phyloP scores from a whole-genome alignment of 2,113 vertebrate species.

The Mirounga angustirostris region DNA sequence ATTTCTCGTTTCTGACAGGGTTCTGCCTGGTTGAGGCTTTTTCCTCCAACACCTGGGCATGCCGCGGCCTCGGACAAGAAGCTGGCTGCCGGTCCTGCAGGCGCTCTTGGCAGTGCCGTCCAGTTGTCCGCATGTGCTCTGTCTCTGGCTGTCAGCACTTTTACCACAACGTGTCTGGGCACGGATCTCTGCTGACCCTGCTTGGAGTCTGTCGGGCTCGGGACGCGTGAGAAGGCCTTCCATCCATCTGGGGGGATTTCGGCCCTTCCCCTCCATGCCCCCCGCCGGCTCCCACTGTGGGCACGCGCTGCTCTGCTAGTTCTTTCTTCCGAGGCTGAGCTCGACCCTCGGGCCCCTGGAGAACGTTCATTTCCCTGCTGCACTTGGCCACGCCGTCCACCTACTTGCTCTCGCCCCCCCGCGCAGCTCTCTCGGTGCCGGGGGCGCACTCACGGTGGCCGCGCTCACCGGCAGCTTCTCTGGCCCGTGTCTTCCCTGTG shows the following conservation, averaged over 20 bases:
- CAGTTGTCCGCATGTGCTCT: no score
- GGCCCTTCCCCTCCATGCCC: background rate
- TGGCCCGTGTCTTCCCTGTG: no score
- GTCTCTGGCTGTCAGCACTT: background rate
- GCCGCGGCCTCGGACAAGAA: background rate
- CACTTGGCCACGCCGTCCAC: fast-evolving
- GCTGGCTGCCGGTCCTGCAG: background rate
- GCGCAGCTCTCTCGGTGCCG: fast-evolving
- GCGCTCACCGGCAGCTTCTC: background rate
- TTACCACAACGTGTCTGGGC: background rate
- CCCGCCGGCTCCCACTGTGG: no score
- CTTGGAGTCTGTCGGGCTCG: no score
- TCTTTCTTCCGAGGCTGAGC: background rate
- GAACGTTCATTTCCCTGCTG: background rate
- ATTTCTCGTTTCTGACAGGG: background rate
- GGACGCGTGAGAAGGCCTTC: background rate
- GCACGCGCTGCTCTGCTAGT: background rate
- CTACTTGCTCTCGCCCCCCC: background rate
- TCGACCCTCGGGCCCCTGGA: background rate
- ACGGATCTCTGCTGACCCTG: background rate
- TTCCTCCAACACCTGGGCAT: background rate
- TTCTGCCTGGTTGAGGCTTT: background rate
- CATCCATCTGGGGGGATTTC: background rate
- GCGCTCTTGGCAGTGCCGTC: background rate
- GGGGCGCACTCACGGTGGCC: background rate